These are phyloP conservation scores for Tetrao urogallus DNA, from an alignment of 2,113 vertebrate species.

Conservation along the genomic window DNA sequence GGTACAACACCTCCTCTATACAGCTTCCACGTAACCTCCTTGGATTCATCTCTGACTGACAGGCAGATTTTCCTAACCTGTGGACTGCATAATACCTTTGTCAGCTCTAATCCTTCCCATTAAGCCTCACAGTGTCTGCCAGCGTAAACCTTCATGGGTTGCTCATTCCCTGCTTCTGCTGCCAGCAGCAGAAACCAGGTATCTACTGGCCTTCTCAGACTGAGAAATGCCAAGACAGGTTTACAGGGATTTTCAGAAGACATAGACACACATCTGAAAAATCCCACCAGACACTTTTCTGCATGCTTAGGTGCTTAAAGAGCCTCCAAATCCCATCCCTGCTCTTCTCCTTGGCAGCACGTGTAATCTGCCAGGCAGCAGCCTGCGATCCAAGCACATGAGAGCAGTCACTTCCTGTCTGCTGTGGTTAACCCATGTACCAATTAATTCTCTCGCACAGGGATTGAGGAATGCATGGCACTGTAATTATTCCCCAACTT, in stretches of 20 bases:
- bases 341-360: accelerated
- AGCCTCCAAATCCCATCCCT: neutral
- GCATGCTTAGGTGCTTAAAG: neutral
- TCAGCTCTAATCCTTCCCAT: neutral
- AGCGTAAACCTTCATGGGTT: neutral
- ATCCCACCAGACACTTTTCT: neutral
- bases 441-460: neutral
- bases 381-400: accelerated
- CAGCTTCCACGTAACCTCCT: accelerated
- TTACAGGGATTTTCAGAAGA: neutral
- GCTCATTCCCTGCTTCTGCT: neutral
- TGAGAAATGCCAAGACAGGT: neutral
- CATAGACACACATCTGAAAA: neutral
- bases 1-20: neutral
- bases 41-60: neutral
- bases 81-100: neutral
- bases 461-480: neutral
- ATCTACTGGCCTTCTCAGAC: neutral
- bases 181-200: neutral
- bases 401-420: neutral
- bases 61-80: neutral
- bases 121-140: neutral
- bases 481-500: neutral
- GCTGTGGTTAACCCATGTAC: accelerated
- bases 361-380: neutral